Base-by-base conservation (phyloP, 2,888 invertebrate species). In the Lepidocyrtinus sp. region DNA sequence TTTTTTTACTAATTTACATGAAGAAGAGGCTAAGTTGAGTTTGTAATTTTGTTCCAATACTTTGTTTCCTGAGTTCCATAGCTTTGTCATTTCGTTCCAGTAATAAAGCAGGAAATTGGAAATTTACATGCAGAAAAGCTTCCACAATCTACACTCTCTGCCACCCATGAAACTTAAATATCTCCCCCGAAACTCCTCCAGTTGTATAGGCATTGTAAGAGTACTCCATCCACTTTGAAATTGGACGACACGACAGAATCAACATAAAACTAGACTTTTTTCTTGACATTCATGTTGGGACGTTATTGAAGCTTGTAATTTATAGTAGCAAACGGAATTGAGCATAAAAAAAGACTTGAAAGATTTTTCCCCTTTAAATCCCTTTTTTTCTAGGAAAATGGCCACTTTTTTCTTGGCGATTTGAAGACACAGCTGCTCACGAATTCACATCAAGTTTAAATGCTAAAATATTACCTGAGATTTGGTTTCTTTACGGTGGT, bases 41-140 rank as follows among this genome's bases (percentile, higher is more conserved):
- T 5, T 36, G 36, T 5, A 36, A 36, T 5, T 36, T 5, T 9
- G 12, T 36, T 55, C 15, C 55, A 55, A 55, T n/a, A n/a, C 55
- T 55, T 55, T 55, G 55, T 55, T 36, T 36, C 36, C 36, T n/a
- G 12, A 36, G 5, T 55, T 55, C 55, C 55, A n/a, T 12, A 9
- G n/a, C 55, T 55, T n/a, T 55, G 55, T 55, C 55, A 55, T 69
- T 50, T 69, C 19, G 22, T 22, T 68, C 50, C 68, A 9, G 46
- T 46, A 68, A 68, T 68, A 46, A 68, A 68, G 24, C 19, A 27
- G 68, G 46, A 46, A 68, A 68, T 68, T 68, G 68, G 68, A 46
- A 45, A 68, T 68, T 68, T 68, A 46, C 68, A 68, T 68, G 45
- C 68, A 68, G 21, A 68, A 55, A n/a, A 36, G 36, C 55, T 36